Percentiles rank a stretch among this genome's conserved stretches.
Conservation (phyloP, 2,797 vertebrate species). For the Alectoris magna region DNA sequence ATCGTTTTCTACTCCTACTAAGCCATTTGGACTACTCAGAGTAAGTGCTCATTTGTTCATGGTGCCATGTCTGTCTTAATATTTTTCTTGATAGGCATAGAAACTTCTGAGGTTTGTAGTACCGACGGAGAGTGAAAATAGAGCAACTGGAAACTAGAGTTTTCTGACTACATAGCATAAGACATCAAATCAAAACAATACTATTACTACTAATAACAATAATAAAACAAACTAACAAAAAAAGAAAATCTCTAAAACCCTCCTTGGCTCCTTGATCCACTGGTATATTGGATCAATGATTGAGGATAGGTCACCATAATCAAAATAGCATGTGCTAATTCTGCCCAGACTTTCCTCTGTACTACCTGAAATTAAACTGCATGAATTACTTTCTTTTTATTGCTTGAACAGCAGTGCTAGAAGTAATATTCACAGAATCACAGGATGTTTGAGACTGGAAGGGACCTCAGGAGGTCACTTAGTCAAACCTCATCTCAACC, state of each 20-base stretch:
- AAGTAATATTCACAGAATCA: not conserved
- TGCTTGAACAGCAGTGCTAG: not conserved
- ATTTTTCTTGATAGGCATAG: not conserved
- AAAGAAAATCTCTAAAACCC: not conserved
- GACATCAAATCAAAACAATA: not conserved
- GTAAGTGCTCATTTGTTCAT: not conserved
- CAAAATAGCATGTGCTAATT: accelerated
- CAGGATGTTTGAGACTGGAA: not conserved
- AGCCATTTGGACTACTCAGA: not conserved
- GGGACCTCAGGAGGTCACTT: not conserved
- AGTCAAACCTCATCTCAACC: not conserved
- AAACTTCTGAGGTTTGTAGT: not conserved
- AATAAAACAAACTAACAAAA: too few relatives aligned
- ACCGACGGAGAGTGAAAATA: not conserved
- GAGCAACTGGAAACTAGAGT: not conserved
- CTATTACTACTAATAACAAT: too few relatives aligned
- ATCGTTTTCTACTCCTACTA: not conserved
- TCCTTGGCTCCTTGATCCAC: not conserved
- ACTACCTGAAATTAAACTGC: not conserved
- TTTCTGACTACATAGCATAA: not conserved
- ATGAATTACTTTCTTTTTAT: not conserved
- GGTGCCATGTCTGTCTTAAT: not conserved
- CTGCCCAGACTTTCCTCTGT: not conserved
- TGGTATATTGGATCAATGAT: not conserved
- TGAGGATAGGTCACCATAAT: accelerated